These are phyloP conservation scores for Leptoteleia sp. DNA, from an alignment of 1,140 invertebrate species.

Conservation along the genomic window DNA sequence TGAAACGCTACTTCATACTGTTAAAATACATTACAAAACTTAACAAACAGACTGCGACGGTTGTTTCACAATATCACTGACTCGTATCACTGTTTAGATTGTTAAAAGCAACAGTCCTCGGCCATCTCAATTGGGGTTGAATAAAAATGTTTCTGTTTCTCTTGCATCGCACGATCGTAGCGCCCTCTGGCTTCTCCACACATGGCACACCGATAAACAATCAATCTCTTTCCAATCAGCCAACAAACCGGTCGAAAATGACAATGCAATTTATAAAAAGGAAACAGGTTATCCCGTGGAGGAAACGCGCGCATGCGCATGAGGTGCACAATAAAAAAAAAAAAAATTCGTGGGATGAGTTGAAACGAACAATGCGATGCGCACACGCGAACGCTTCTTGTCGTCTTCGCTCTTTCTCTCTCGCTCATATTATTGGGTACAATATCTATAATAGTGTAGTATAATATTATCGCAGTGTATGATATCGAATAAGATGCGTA, in stretches of 20 bases:
- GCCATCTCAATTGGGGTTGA: neutral
- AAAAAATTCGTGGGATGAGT: neutral
- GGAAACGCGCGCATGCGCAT: slow-evolving; percentile 17
- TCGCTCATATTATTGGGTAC: slow-evolving; percentile 62
- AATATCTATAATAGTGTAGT: slow-evolving; percentile 70
- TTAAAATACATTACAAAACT: slow-evolving; percentile 16
- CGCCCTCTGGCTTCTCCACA: slow-evolving; percentile 51
- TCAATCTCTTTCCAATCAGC: slow-evolving; percentile 61
- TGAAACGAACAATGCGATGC: slow-evolving; percentile 1
- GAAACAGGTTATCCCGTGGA: slow-evolving; percentile 28
- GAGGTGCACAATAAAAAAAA: neutral
- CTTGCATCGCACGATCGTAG: slow-evolving; percentile 12
- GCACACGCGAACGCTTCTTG: slow-evolving; percentile 27
- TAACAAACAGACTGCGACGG: slow-evolving; percentile 8
- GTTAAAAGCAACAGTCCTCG: neutral
- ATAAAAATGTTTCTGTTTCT: slow-evolving; percentile 6
- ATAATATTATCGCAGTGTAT: slow-evolving; percentile 67
- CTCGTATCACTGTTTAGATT: neutral
- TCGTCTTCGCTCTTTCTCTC: slow-evolving; percentile 50
- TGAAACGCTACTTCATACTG: neutral
- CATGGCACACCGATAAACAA: slow-evolving; percentile 31
- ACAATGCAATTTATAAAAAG: slow-evolving; percentile 63
- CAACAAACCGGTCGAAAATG: slow-evolving; percentile 65
- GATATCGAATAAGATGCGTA: slow-evolving; percentile 66
- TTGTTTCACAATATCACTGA: slow-evolving; percentile 5